These are phyloP conservation scores for Callocephalon fimbriatum DNA, from an alignment of 2,113 vertebrate species.

Conservation along the genomic window DNA sequence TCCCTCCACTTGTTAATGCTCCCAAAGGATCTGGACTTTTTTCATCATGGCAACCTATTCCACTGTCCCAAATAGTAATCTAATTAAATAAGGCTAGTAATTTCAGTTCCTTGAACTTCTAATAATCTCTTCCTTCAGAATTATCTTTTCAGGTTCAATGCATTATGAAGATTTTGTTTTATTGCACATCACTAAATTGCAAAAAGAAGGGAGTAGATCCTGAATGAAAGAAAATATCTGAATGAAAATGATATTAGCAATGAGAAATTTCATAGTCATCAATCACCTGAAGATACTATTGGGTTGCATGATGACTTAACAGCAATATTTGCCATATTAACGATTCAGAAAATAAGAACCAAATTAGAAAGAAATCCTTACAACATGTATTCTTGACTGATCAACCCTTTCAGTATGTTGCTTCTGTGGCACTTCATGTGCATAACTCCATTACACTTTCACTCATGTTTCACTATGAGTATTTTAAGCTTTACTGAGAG, in stretches of 20 bases:
- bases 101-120: constrained; percentile 18
- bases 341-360: not conserved
- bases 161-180: constrained; percentile 41
- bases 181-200: constrained; percentile 28
- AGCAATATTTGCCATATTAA: not conserved
- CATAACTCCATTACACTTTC: not conserved
- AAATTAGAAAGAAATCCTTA: not conserved
- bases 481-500: not conserved
- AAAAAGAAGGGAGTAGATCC: constrained; percentile 21
- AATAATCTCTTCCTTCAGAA: constrained; percentile 28
- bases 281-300: not conserved
- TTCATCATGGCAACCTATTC: not conserved
- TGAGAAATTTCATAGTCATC: not conserved
- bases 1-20: not conserved
- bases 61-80: constrained; percentile 13
- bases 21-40: not conserved
- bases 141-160: constrained; percentile 19
- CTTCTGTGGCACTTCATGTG: not conserved
- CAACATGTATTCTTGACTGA: not conserved
- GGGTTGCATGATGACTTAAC: not conserved
- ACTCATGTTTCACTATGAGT: not conserved
- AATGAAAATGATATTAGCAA: not conserved
- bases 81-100: constrained; percentile 48
- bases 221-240: constrained; percentile 25
- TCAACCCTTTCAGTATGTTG: not conserved